Conservation (phyloP, 2,113 vertebrate genomes). For the Danio rerio region GRCz12tu NC_133189.1:40148001-40148500, state of each 20-base stretch:
- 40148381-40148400: neutral
- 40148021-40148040: no score
- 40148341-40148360: constrained; percentile 3
- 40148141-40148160: no score
- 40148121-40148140: no score
- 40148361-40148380: neutral
- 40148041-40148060: no score
- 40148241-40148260: neutral
- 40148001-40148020: no score
- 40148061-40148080: no score
- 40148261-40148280: neutral
- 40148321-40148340: neutral
- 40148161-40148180: no score
- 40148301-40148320: neutral
- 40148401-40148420: neutral
- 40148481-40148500: constrained; percentile 63
- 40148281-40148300: constrained; percentile 5
- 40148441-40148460: constrained; percentile 32
- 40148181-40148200: no score
- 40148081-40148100: no score
- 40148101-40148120: no score
- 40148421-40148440: constrained; percentile 53
- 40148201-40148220: no score
- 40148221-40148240: neutral
- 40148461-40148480: constrained; percentile 53